Evolutionary conservation across 2,797 vertebrate species (phyloP).

Genomic region (Enteromius afrohamiltoni): DNA sequence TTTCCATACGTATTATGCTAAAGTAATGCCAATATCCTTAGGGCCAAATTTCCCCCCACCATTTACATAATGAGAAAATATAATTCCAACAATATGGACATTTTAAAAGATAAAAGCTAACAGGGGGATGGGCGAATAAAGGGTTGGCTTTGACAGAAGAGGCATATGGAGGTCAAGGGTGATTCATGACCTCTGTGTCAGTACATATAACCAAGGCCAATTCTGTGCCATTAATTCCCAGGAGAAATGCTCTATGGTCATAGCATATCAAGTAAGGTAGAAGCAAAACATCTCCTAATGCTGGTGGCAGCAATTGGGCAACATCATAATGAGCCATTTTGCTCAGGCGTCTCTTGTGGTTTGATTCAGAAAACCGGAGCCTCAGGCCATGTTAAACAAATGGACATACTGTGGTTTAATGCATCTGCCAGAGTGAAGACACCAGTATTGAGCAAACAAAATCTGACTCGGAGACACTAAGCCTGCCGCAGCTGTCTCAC

Average conservation of each 20-base stretch:
- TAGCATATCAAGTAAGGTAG: neutral
- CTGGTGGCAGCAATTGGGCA: neutral
- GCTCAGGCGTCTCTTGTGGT: constrained; percentile 1
- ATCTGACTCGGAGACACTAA: constrained; percentile 35
- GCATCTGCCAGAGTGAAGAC: constrained; percentile 24
- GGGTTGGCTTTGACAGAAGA: constrained; percentile 5
- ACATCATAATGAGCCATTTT: constrained; percentile 22
- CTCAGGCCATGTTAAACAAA: constrained; percentile 18
- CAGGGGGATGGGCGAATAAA: neutral
- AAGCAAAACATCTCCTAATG: neutral
- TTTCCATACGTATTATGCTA: constrained; percentile 21
- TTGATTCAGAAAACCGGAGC: neutral
- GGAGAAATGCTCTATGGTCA: constrained; percentile 11
- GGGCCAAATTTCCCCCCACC: constrained; percentile 2
- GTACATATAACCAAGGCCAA: constrained; percentile 24
- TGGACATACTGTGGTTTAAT: constrained; percentile 26
- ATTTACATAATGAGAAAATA: constrained; percentile 41
- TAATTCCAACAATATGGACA: neutral
- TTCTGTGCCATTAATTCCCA: neutral
- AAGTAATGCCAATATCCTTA: constrained; percentile 36
- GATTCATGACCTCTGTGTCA: constrained; percentile 36
- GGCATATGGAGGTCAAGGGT: constrained; percentile 34
- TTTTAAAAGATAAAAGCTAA: constrained; percentile 1
- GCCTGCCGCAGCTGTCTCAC: constrained; percentile 16
- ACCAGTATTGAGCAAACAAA: constrained; percentile 23